Evolutionary conservation across 2,888 invertebrate genomes (phyloP), one percentile per base, ranked within the genome.

Genomic region (Andricus curvator): DNA sequence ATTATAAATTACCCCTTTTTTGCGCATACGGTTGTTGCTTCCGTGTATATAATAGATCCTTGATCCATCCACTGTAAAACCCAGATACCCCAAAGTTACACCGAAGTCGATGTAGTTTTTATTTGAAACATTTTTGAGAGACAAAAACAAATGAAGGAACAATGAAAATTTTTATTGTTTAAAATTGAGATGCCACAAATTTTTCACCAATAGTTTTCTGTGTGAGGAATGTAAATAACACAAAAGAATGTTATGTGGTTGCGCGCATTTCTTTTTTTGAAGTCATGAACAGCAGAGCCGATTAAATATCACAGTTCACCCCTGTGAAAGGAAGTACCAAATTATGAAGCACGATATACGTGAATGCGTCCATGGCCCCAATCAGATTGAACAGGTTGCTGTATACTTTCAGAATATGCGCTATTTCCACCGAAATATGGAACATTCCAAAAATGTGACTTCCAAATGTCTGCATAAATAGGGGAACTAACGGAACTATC

Each of bases 341-440:
- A 74, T 74, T 74, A 74, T 74, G n/a, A 25, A 68, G 17, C 25
- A 56, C n/a, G 51, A 74, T 74, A 29, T 56, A 56, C 56, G 33
- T 74, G 51, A 74, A 74, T 74, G 33, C 56, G 74, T 74, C 74
- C 74, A 74, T 74, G 74, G 74, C 74, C 74, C 74, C 74, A 74
- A 74, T 74, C 56, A 20, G 33, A 74, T 56, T 74, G 33, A 56
- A 74, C 74, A 74, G 74, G n/a, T 74, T 74, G 33, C 29, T 56
- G 33, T 56, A n/a, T 41, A 67, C n/a, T n/a, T 25, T 62, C 62
- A 62, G 62, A 22, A n/a, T 56, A 62, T 15, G 62, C 62, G 15
- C 15, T 15, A 15, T 25, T 62, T 60, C 9, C 15, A 22, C 25
- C 22, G 25, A 62, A 62, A 62, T 25, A 62, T 25, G 51, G 33